These are phyloP conservation scores for Chromoteleia sp. DNA, from an alignment of 2,888 invertebrate species.

Conservation along the genomic window DNA sequence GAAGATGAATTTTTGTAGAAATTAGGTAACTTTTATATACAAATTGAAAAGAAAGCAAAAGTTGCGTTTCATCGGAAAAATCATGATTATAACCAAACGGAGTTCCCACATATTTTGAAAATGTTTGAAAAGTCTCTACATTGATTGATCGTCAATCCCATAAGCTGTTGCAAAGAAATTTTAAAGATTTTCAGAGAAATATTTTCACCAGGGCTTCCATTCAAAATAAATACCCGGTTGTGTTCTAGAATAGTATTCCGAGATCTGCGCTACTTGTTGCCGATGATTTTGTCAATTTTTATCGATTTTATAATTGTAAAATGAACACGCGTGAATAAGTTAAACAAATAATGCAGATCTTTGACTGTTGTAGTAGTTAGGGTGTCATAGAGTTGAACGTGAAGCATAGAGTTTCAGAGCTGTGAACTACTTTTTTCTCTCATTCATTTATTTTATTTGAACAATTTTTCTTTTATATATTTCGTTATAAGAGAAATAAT, in stretches of 20 bases:
- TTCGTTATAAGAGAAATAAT: conserved; percentile 4
- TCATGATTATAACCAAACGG: too few relatives aligned
- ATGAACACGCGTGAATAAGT: background rate
- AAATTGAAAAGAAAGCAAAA: too few relatives aligned
- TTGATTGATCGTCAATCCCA: too few relatives aligned
- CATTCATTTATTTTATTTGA: background rate
- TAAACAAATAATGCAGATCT: conserved; percentile 57
- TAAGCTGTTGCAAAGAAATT: too few relatives aligned
- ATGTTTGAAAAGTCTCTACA: too few relatives aligned
- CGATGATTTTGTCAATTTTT: background rate
- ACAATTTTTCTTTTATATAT: background rate
- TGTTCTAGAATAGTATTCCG: conserved; percentile 62
- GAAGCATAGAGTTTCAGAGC: conserved; percentile 20
- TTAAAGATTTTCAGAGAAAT: conserved; percentile 17
- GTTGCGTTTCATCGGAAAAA: too few relatives aligned
- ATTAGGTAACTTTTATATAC: too few relatives aligned
- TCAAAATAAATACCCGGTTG: conserved; percentile 54
- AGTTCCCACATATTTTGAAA: too few relatives aligned
- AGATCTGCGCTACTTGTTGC: conserved; percentile 48
- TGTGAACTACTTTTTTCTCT: conserved; percentile 14
- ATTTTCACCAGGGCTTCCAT: conserved; percentile 27
- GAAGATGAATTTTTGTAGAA: too few relatives aligned
- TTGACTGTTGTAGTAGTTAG: conserved; percentile 45
- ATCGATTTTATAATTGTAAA: conserved; percentile 12
- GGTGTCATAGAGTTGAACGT: conserved; percentile 43